Percentiles rank a stretch among this genome's conserved stretches.
Evolutionary conservation across 2,888 invertebrate species (phyloP).

Genomic region (Cataglyphis albicans): DNA sequence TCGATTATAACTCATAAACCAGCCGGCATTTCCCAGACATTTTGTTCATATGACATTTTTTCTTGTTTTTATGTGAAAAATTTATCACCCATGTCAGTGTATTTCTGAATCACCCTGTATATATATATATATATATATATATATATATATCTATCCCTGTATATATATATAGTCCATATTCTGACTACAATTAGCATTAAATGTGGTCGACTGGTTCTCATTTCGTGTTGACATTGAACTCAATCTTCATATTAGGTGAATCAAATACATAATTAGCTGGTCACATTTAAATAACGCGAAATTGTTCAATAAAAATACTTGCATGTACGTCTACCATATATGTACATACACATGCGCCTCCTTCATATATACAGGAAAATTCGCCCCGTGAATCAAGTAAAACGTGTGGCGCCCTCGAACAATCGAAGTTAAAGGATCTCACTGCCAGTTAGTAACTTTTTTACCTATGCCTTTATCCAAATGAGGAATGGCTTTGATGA

Average conservation of each 20-base stretch:
- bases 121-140: no score
- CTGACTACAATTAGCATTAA: background rate
- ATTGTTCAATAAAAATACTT: slow-evolving; percentile 12
- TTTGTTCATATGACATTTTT: no score
- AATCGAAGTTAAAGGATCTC: slow-evolving; percentile 61
- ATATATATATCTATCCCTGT: no score
- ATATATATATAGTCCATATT: no score
- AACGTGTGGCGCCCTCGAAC: slow-evolving; percentile 74
- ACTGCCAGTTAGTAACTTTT: slow-evolving; percentile 60
- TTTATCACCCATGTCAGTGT: no score
- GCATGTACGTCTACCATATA: background rate
- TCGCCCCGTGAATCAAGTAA: slow-evolving; percentile 46
- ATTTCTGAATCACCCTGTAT: no score
- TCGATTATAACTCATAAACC: no score
- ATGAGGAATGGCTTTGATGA: background rate
- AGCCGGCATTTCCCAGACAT: no score
- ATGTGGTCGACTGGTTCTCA: background rate
- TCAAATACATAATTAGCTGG: background rate
- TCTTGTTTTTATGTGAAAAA: no score
- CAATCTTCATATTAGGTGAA: slow-evolving; percentile 25
- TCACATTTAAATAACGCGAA: background rate
- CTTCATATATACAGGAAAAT: background rate
- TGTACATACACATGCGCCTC: background rate
- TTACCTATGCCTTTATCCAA: slow-evolving; percentile 17
- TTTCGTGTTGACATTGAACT: slow-evolving; percentile 25